Percentiles rank a stretch among this genome's conserved stretches.
Evolutionary conservation across 2,113 vertebrate genomes (phyloP).

Genomic region (Phycodurus eques): DNA sequence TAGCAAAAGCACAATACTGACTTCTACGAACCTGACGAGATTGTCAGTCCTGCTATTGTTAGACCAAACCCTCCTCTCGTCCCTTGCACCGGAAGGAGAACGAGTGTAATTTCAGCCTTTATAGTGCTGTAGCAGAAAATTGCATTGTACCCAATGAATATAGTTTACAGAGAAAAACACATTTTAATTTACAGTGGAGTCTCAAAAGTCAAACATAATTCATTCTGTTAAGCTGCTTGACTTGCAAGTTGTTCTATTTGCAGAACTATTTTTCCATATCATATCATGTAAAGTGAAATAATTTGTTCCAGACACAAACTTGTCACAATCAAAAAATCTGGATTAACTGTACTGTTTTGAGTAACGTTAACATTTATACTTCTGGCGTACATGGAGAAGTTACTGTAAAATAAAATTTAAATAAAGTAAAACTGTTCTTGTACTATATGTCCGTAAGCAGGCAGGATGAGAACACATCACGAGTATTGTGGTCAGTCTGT

Average conservation of each 20-base stretch:
- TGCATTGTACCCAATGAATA: constrained; percentile 31
- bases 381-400: neutral
- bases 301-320: neutral
- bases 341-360: neutral
- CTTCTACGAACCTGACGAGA: constrained; percentile 65
- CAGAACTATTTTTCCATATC: neutral
- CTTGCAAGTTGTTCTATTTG: neutral
- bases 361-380: neutral
- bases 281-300: neutral
- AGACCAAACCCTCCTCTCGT: constrained; percentile 28
- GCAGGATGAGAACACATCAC: too few relatives aligned
- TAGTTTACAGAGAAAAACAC: constrained; percentile 22
- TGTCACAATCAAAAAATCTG: neutral
- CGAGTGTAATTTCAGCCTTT: constrained; percentile 55
- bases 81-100: constrained; percentile 40
- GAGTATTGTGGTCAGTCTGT: too few relatives aligned
- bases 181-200: neutral
- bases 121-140: constrained; percentile 44
- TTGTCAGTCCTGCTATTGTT: constrained; percentile 67
- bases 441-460: neutral
- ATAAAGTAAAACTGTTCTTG: neutral
- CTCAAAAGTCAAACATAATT: neutral
- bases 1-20: constrained; percentile 52
- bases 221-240: neutral
- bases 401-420: neutral